A percentile compares a stretch with the other conserved stretches of the same genome.
phyloP scores from a whole-genome alignment of 2,888 invertebrate genomes.

The Lasioglossum leucozonium region DNA sequence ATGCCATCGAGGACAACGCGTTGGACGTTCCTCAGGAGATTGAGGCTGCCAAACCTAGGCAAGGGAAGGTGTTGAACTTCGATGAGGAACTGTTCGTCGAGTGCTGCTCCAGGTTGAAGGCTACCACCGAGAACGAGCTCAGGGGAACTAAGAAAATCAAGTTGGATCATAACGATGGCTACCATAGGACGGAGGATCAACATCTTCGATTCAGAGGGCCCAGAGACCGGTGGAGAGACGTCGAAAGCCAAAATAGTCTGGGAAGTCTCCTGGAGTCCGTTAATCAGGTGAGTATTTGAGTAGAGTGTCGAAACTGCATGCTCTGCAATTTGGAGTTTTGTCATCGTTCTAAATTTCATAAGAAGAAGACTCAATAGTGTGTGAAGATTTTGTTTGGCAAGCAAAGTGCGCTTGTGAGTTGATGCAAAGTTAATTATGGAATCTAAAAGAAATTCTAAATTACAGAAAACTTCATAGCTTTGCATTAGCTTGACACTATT shows the following conservation, averaged over 20 bases:
- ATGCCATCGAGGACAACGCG: slow-evolving; percentile 82
- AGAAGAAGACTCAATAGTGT: background rate
- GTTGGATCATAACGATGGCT: slow-evolving; percentile 79
- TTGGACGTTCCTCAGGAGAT: slow-evolving; percentile 77
- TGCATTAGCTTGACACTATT: background rate
- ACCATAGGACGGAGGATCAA: slow-evolving; percentile 76
- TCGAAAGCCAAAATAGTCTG: slow-evolving; percentile 82
- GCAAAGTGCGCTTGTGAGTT: background rate
- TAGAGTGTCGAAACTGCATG: slow-evolving; percentile 27
- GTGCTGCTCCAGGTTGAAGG: slow-evolving; percentile 82
- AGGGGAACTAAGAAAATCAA: slow-evolving; percentile 83
- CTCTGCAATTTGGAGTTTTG: background rate
- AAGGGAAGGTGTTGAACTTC: slow-evolving; percentile 82
- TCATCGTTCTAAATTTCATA: background rate
- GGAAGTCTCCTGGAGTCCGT: slow-evolving; percentile 82
- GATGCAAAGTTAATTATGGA: background rate
- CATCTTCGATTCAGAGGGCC: slow-evolving; percentile 69
- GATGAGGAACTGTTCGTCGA: slow-evolving; percentile 83
- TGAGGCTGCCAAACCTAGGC: slow-evolving; percentile 72
- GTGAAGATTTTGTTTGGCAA: background rate
- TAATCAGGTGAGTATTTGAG: slow-evolving; percentile 79
- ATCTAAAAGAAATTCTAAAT: background rate
- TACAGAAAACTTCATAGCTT: background rate
- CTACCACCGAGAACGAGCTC: slow-evolving; percentile 82
- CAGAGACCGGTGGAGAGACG: slow-evolving; percentile 82